phyloP scores from a whole-genome alignment of 1,140 invertebrate genomes.

The Battus philenor region DNA sequence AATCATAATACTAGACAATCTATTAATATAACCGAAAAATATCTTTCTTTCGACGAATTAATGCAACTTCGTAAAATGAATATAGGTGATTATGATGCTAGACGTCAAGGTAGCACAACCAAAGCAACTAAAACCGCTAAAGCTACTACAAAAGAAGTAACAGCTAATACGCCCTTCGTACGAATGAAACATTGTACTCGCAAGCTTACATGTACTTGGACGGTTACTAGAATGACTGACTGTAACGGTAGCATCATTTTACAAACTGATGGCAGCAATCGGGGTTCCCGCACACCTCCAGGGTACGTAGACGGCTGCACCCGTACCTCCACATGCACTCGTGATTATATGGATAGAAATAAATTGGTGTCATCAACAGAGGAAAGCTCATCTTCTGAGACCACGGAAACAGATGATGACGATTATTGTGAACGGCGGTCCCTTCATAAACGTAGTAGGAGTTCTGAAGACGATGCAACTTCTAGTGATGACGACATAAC shows the following conservation, averaged over 20 bases:
- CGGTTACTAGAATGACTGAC: constrained; percentile 34
- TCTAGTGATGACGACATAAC: neutral
- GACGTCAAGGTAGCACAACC: constrained; percentile 24
- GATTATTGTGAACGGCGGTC: constrained; percentile 61
- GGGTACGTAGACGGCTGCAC: constrained; percentile 64
- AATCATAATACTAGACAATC: constrained; percentile 24
- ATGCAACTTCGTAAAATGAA: constrained; percentile 52
- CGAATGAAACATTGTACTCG: constrained; percentile 55
- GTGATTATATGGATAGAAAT: constrained; percentile 54
- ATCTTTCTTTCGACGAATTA: constrained; percentile 66
- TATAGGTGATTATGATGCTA: constrained; percentile 22
- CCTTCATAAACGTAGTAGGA: constrained; percentile 39
- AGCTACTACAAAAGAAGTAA: constrained; percentile 20
- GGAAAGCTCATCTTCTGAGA: constrained; percentile 16
- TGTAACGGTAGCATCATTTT: constrained; percentile 29
- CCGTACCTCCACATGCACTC: constrained; percentile 58
- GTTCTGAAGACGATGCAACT: constrained; percentile 19
- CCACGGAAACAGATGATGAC: constrained; percentile 21
- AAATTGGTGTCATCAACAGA: constrained; percentile 33
- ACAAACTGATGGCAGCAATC: constrained; percentile 17
- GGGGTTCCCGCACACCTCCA: constrained; percentile 47
- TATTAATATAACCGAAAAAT: constrained; percentile 45
- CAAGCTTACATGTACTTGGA: constrained; percentile 66
- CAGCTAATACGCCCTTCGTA: constrained; percentile 45
- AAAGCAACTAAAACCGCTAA: constrained; percentile 20